Base-by-base conservation (phyloP, 2,113 vertebrate genomes). In the Nycticryphes semicollaris region DNA sequence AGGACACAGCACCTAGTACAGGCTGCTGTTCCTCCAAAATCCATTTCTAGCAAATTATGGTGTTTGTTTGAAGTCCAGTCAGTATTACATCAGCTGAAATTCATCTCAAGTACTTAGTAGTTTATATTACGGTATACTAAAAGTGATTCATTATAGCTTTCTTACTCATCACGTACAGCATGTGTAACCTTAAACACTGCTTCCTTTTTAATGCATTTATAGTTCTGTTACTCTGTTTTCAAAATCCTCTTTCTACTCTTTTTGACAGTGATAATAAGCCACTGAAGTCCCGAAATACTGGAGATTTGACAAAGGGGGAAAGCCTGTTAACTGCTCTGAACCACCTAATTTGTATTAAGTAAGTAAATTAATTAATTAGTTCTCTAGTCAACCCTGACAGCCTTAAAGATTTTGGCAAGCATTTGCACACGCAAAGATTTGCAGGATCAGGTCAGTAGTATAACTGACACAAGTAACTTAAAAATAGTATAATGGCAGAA, bases 401-500 rank as follows among this genome's bases (percentile, higher is more conserved):
- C 27, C 83, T 43, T 78, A 24, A 96, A 69, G 48, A 84, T 89
- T 90, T 92, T 2, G 0, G 35, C 70, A 91, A 91, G 77, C 74
- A 2, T 62, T 93, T 0, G 0, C 60, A 89, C 56, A 53, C 45
- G 31, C 25, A 86, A 85, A 75, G 19, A 67, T 75, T n/a, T 28
- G 43, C 72, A 75, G 75, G 56, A 93, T 59, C 56, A 75, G 43
- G 35, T 85, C 87, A 89, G 66, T 14, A 37, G 21, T 27, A 6
- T 22, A 62, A 86, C 47, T 64, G 84, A 73, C 62, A 74, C 12
- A 74, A 84, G 25, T 53, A 39, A 89, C 18, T 59, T 69, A 75
- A 89, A 93, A 92, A 89, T 30, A 94, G 51, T 84, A 78, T 25
- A n/a, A 90, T 9, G 25, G 43, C 77, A 94, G 60, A 89, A 93